phyloP scores from a whole-genome alignment of 2,888 invertebrate genomes.

The Shargacucullia verbasci region DNA sequence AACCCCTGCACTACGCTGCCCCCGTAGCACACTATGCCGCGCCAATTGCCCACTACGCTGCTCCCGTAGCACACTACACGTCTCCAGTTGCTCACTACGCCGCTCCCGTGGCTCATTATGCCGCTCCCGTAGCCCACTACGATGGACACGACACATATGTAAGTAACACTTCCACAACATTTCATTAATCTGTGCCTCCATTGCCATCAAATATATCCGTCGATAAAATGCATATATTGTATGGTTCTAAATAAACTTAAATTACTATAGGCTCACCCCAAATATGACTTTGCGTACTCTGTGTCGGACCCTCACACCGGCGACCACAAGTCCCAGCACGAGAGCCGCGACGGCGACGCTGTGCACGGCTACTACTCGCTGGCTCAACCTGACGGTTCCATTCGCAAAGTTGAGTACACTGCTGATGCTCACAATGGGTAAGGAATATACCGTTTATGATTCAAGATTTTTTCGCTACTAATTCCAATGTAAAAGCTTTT shows the following conservation, averaged over 20 bases:
- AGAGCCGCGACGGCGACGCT: slow-evolving; percentile 85
- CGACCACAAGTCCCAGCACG: slow-evolving; percentile 88
- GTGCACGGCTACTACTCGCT: slow-evolving; percentile 90
- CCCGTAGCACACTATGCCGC: slow-evolving; percentile 59
- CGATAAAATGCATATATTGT: not conserved
- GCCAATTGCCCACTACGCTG: slow-evolving; percentile 25
- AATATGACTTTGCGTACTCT: slow-evolving; percentile 85
- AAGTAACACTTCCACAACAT: slow-evolving; percentile 13
- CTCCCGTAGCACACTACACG: slow-evolving; percentile 47
- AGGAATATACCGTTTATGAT: slow-evolving; percentile 29
- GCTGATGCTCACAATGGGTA: slow-evolving; percentile 86
- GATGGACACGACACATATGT: slow-evolving; percentile 60
- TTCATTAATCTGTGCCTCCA: too few relatives aligned
- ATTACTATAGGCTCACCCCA: slow-evolving; percentile 65
- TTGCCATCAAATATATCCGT: not conserved
- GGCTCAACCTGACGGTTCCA: slow-evolving; percentile 87
- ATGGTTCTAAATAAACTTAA: not conserved
- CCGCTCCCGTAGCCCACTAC: slow-evolving; percentile 60
- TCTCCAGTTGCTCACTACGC: slow-evolving; percentile 38
- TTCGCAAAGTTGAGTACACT: slow-evolving; percentile 87
- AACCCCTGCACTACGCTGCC: slow-evolving; percentile 49
- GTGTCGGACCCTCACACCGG: slow-evolving; percentile 89
- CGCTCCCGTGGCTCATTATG: slow-evolving; percentile 58
- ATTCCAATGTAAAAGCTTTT: too few relatives aligned
- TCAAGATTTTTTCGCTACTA: not conserved